phyloP scores from a whole-genome alignment of 2,888 invertebrate genomes.

The Tupiocoris notatus region DNA sequence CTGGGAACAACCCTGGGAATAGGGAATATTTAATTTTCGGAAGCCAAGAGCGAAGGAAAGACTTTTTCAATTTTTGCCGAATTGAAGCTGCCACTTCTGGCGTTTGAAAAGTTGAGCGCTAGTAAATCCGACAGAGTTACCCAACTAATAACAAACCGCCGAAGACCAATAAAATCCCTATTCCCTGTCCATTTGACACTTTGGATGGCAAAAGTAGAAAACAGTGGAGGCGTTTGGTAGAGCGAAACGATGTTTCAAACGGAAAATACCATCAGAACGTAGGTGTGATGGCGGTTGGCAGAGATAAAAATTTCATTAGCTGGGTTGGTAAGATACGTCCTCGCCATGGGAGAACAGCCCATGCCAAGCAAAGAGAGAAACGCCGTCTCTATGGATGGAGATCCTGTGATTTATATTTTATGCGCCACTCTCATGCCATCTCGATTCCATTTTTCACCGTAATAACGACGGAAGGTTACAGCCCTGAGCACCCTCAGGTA shows the following conservation, averaged over 20 bases:
- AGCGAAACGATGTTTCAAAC: not conserved
- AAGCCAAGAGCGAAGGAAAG: too few relatives aligned
- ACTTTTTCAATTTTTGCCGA: too few relatives aligned
- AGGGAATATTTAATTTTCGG: too few relatives aligned
- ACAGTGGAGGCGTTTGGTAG: not conserved
- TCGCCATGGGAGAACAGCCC: not conserved
- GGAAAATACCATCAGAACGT: not conserved
- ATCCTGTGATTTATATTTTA: conserved; percentile 17
- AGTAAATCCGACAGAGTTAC: not conserved
- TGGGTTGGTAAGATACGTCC: not conserved
- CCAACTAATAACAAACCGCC: not conserved
- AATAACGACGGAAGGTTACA: not conserved
- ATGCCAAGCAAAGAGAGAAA: not conserved
- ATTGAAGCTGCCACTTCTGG: too few relatives aligned
- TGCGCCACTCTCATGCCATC: conserved; percentile 2
- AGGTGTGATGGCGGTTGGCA: not conserved
- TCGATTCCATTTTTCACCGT: conserved; percentile 9
- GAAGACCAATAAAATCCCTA: not conserved
- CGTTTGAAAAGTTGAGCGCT: not conserved
- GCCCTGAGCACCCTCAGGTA: not conserved
- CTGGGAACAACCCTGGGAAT: too few relatives aligned
- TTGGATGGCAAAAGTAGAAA: not conserved
- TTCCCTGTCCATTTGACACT: not conserved
- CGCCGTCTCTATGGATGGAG: not conserved
- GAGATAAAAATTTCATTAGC: not conserved